Conservation (phyloP, 2,888 invertebrate species). For the Cylindroiulus punctatus region DNA sequence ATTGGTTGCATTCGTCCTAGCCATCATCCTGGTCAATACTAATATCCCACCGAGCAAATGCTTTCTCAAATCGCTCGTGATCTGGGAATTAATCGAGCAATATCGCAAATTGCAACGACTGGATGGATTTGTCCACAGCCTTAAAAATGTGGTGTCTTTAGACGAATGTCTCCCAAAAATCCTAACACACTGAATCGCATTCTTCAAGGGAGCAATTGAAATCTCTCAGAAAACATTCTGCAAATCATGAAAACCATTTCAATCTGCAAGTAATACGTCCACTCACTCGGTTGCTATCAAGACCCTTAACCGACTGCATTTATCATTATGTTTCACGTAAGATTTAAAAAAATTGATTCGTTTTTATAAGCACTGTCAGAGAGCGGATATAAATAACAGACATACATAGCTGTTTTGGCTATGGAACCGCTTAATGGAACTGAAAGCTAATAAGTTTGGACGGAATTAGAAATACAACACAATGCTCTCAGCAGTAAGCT, state of each 20-base stretch:
- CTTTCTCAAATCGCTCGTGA: not conserved
- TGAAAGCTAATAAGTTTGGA: not conserved
- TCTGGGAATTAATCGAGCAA: not conserved
- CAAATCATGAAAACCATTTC: not conserved
- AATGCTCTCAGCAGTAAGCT: not conserved
- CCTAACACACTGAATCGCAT: not conserved
- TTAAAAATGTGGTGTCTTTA: not conserved
- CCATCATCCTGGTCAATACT: not conserved
- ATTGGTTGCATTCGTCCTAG: not conserved
- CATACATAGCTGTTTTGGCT: not conserved
- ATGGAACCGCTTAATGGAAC: not conserved
- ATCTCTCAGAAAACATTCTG: not conserved
- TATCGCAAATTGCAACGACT: not conserved
- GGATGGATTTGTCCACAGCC: not conserved
- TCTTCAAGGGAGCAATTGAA: not conserved
- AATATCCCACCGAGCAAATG: not conserved
- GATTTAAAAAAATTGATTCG: not conserved
- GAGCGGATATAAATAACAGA: not conserved
- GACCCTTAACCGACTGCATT: not conserved
- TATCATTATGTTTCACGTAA: not conserved
- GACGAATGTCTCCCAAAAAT: not conserved
- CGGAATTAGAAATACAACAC: not conserved
- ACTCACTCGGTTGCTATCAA: not conserved
- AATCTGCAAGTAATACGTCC: not conserved
- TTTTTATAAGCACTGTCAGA: not conserved